Base-by-base conservation (phyloP, 2,797 vertebrate species). In the Luscinia luscinia region DNA sequence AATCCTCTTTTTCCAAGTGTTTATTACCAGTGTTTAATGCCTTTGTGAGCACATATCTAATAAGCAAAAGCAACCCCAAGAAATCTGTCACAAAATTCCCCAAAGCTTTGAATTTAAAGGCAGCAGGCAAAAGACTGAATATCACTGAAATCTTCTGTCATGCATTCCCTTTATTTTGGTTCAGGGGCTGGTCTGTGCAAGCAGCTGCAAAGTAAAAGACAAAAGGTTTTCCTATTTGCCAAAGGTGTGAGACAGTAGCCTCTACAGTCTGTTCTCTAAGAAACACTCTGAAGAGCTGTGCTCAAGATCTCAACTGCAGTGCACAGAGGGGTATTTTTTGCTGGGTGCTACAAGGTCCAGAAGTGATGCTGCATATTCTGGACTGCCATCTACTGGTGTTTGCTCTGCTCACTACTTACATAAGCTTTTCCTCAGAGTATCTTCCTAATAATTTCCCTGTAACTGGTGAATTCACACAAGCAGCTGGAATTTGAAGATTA, bases 381-480 rank as follows among this genome's bases (percentile, higher is more conserved):
- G 92, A 43, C 79, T 96, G 95, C 95, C 95, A 97, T 94, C 95
- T 97, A 90, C 95, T 67, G 95, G 96, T 34, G 10, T 34, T 82
- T 81, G 13, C 28, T 84, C 69, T 61, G 26, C 49, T 81, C 20
- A 18, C 66, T 73, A 11, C 85, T 96, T 96, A 94, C 41, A 84
- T 96, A 96, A 93, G 61, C 20, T 52, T 48, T 81, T 73, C 30
- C n/a, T 73, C 0, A 0, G 55, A 54, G 17, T 8, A 49, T 36
- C 26, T 66, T 64, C 55, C 12, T 51, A 59, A 61, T 2, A 16
- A 18, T 55, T 91, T 81, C 41, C 18, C 34, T 16, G 41, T 17
- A 81, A 21, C 19, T 1, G 1, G 19, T 14, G 16, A 72, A 61
- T 73, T 43, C 79, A 45, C 0, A 2, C 22, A 32, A 8, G 10